phyloP scores from a whole-genome alignment of 1,140 invertebrate genomes.

The Scaptomyza pallida region DNA sequence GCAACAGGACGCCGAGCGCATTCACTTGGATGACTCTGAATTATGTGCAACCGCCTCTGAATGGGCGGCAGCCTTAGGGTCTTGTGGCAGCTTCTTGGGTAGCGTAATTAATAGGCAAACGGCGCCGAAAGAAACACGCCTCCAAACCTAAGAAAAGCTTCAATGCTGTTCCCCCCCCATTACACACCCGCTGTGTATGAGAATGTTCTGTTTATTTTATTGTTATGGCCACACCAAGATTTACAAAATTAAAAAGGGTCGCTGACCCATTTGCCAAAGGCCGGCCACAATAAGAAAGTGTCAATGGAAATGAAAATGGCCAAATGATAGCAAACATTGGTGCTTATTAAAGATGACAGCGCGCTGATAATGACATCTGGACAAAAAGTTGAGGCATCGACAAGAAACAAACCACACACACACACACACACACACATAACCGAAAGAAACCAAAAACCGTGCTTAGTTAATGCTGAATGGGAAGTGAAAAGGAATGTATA shows the following conservation, averaged over 20 bases:
- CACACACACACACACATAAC: conserved; percentile 7
- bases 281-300: conserved; percentile 67
- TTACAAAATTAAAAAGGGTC: conserved; percentile 81
- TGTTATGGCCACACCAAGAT: conserved; percentile 71
- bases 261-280: conserved; percentile 42
- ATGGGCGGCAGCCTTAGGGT: conserved; percentile 19
- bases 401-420: conserved; percentile 4
- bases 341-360: conserved; percentile 80
- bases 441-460: conserved; percentile 34
- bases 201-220: conserved; percentile 77
- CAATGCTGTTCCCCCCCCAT: neutral
- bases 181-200: neutral
- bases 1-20: conserved; percentile 37
- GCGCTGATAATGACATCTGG: conserved; percentile 57
- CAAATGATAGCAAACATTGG: conserved; percentile 71
- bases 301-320: conserved; percentile 77
- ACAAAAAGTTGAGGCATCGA: conserved; percentile 32
- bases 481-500: conserved; percentile 6
- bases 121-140: conserved; percentile 26
- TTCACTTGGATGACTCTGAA: conserved; percentile 13
- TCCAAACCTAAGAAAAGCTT: neutral
- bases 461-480: conserved; percentile 8
- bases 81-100: conserved; percentile 39
- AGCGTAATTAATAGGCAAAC: conserved; percentile 73
- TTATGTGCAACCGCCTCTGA: conserved; percentile 28